Percentiles rank a stretch among this genome's conserved stretches.
phyloP scores from a whole-genome alignment of 1,140 invertebrate genomes.

The Nephila pilipes region DNA sequence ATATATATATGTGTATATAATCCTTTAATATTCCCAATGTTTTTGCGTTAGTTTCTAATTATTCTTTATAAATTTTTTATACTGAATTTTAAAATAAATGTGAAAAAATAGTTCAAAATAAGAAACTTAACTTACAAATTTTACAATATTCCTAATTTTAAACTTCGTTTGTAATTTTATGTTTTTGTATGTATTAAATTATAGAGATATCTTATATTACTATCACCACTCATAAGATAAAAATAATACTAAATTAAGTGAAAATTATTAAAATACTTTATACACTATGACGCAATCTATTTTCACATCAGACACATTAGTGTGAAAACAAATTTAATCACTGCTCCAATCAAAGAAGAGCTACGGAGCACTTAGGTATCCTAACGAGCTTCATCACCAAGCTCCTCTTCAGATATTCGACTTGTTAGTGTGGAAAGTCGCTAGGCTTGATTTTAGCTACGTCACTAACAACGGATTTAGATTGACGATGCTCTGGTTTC shows the following conservation, averaged over 20 bases:
- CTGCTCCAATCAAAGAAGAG: neutral
- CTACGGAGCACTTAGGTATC: neutral
- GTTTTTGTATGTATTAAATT: no score
- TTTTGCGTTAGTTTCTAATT: no score
- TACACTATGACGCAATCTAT: neutral
- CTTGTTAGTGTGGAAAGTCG: constrained; percentile 4
- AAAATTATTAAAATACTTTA: neutral
- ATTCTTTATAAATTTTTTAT: no score
- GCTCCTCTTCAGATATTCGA: neutral
- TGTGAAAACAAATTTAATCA: neutral
- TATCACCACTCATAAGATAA: no score
- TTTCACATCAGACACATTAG: neutral
- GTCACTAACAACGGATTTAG: constrained; percentile 2
- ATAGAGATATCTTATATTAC: no score
- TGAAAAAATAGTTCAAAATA: no score
- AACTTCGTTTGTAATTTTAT: neutral
- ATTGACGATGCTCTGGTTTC: neutral
- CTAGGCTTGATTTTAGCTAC: neutral
- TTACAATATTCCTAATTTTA: no score
- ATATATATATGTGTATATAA: no score
- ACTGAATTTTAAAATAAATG: no score
- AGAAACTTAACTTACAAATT: no score
- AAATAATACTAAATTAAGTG: no score
- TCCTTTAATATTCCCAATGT: no score
- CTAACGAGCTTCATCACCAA: neutral